A percentile compares a stretch with the other conserved stretches of the same genome.
These are phyloP conservation scores for Sminthurinus signatus DNA, from an alignment of 1,140 invertebrate species.

Conservation along the genomic window DNA sequence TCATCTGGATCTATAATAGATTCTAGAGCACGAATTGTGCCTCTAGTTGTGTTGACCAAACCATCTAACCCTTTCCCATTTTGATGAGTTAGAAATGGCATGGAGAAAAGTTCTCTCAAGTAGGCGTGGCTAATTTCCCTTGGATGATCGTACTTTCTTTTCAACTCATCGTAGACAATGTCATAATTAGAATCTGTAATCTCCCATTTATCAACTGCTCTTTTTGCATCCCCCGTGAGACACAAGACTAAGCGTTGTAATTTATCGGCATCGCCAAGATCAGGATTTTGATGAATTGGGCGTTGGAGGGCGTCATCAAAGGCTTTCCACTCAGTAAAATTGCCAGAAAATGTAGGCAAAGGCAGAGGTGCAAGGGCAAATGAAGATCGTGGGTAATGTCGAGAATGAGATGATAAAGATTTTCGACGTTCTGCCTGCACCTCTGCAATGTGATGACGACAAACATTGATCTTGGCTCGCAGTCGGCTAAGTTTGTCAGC, in stretches of 20 bases:
- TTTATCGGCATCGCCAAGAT: background rate
- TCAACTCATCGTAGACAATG: background rate
- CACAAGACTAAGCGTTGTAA: background rate
- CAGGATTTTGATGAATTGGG: background rate
- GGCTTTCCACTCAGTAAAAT: background rate
- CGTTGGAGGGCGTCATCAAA: background rate
- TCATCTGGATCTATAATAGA: background rate
- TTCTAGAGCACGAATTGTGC: background rate
- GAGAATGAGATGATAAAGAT: too few species aligned
- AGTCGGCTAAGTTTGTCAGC: too few species aligned
- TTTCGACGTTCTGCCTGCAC: too few species aligned
- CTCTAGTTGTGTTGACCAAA: background rate
- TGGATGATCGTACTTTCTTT: background rate
- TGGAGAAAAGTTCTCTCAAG: background rate
- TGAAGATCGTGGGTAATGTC: too few species aligned
- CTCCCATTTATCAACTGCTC: background rate
- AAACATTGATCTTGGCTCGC: too few species aligned
- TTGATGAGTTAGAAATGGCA: background rate
- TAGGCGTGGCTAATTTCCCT: background rate
- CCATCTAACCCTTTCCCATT: background rate
- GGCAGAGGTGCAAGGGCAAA: background rate
- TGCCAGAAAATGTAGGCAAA: background rate
- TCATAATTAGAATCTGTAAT: slow-evolving; percentile 11
- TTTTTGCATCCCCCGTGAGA: background rate
- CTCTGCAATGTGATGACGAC: too few species aligned